A percentile compares a stretch with the other conserved stretches of the same genome.
These are phyloP conservation scores for Crotalus horridus DNA, from an alignment of 2,113 vertebrate species.

Conservation along the genomic window DNA sequence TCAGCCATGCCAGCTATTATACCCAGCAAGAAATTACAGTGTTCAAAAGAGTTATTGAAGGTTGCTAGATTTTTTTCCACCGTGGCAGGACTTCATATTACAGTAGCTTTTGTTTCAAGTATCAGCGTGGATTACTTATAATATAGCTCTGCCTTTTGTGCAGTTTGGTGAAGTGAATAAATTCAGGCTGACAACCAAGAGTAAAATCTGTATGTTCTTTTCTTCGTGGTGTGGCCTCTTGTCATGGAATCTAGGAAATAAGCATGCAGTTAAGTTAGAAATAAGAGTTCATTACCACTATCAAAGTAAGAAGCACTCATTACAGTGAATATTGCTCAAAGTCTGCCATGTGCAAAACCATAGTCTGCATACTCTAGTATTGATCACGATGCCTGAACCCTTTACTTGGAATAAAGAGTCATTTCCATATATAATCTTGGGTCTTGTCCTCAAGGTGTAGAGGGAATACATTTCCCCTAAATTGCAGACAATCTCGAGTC, in stretches of 20 bases:
- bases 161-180: slow-evolving; percentile 45
- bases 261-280: slow-evolving; percentile 24
- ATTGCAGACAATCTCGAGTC: neutral
- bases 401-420: fast-evolving
- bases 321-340: neutral
- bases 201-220: slow-evolving; percentile 40
- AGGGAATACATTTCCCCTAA: neutral
- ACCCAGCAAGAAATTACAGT: neutral
- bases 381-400: fast-evolving
- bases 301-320: slow-evolving; percentile 43
- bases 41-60: neutral
- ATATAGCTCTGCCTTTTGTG: slow-evolving; percentile 24
- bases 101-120: slow-evolving; percentile 12
- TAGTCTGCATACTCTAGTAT: fast-evolving
- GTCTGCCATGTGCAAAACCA: neutral
- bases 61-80: neutral
- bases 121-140: slow-evolving; percentile 18
- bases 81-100: neutral
- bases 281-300: slow-evolving; percentile 27
- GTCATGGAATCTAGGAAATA: slow-evolving; percentile 38
- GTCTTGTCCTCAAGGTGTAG: neutral
- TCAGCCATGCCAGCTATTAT: neutral
- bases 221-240: slow-evolving; percentile 41
- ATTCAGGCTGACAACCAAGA: slow-evolving; percentile 47
- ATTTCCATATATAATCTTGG: neutral